These are phyloP conservation scores for Temnopleurus reevesii DNA, from an alignment of 53 echinoderm and acorn worm species.

Conservation along the genomic window DNA sequence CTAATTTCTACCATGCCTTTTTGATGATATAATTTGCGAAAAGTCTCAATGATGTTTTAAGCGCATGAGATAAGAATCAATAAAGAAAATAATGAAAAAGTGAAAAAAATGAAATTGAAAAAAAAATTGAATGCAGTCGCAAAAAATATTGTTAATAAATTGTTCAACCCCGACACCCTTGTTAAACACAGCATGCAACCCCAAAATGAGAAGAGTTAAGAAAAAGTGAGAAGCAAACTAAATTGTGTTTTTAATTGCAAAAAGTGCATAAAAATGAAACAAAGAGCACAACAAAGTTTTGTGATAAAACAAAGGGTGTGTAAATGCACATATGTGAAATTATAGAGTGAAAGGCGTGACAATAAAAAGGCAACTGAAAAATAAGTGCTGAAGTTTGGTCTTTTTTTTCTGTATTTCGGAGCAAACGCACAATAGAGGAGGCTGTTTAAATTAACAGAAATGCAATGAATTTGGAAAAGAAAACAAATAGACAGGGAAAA, in stretches of 20 bases:
- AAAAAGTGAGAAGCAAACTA: not conserved
- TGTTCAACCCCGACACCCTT: not conserved
- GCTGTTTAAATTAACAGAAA: not conserved
- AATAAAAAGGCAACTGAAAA: not conserved
- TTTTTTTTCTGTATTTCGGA: not conserved
- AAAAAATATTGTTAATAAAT: not conserved
- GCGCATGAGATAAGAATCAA: not conserved
- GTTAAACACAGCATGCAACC: constrained; percentile 8
- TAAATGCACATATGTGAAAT: not conserved
- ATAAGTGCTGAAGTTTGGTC: not conserved
- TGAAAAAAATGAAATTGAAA: not conserved
- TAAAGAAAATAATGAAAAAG: not conserved
- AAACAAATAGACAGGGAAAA: not conserved
- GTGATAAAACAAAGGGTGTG: not conserved
- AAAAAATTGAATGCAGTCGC: not conserved
- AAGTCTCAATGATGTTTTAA: not conserved
- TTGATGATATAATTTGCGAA: too few species aligned
- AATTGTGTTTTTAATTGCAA: not conserved
- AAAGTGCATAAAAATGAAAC: not conserved
- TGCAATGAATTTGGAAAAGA: not conserved
- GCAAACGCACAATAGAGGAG: not conserved
- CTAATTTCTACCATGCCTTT: too few species aligned
- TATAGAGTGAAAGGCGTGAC: too few species aligned
- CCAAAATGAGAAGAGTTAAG: not conserved
- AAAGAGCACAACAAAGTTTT: not conserved